Conservation (phyloP, 2,797 vertebrate genomes). For the Coregonus ussuriensis region DNA sequence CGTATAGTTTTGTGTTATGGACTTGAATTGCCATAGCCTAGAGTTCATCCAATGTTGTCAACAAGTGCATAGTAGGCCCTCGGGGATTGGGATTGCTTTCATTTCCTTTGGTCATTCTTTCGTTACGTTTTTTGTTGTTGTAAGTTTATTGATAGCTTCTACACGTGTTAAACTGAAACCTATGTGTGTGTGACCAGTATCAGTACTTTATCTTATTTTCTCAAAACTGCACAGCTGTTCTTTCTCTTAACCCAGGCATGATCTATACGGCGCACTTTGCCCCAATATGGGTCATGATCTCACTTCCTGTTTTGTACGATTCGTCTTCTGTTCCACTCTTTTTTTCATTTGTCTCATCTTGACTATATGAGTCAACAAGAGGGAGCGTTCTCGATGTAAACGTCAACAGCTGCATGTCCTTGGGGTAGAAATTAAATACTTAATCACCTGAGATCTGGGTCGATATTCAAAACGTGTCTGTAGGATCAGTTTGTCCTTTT, state of each 20-base stretch:
- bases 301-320: neutral
- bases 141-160: neutral
- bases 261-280: neutral
- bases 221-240: neutral
- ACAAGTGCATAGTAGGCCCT: neutral
- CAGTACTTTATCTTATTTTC: neutral
- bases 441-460: conserved; percentile 31
- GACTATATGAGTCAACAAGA: conserved; percentile 53
- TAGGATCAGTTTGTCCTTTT: neutral
- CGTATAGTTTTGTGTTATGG: neutral
- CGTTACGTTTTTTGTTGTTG: neutral
- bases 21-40: neutral
- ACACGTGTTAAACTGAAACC: no score
- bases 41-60: neutral
- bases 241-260: neutral
- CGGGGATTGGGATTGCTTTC: no score
- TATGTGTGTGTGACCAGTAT: neutral
- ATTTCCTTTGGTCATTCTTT: neutral
- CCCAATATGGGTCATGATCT: neutral
- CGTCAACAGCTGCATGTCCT: conserved; percentile 36
- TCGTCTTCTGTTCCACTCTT: neutral
- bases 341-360: conserved; percentile 25
- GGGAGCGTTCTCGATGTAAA: conserved; percentile 18
- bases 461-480: neutral
- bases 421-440: neutral